A percentile compares a stretch with the other conserved stretches of the same genome.
Evolutionary conservation across 2,888 invertebrate species (phyloP).

Genomic region (Platycheirus albimanus): DNA sequence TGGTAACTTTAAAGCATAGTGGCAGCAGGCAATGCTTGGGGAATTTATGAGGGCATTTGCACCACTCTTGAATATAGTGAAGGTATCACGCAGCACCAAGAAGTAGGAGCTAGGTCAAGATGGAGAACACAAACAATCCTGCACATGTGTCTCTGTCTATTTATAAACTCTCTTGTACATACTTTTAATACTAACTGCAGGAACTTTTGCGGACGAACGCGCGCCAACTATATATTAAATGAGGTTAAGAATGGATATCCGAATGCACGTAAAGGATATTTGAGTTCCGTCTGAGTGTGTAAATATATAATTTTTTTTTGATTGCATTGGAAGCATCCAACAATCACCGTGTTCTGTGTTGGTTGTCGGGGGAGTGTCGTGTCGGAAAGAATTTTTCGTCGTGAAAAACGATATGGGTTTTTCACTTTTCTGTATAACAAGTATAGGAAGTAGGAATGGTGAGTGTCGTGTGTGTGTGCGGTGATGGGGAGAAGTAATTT

Average conservation of each 20-base stretch:
- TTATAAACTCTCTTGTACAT: background rate
- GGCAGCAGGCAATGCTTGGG: conserved; percentile 44
- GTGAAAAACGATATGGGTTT: background rate
- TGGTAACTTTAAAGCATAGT: conserved; percentile 58
- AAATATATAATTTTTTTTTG: conserved; percentile 10
- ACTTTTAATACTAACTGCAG: background rate
- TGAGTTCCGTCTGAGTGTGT: conserved; percentile 52
- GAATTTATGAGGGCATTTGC: conserved; percentile 62
- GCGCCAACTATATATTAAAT: conserved; percentile 10
- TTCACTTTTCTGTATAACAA: background rate
- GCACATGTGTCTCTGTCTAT: background rate
- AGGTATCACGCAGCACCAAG: conserved; percentile 23
- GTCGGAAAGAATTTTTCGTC: background rate
- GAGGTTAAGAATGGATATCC: conserved; percentile 31
- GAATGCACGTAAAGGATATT: conserved; percentile 43
- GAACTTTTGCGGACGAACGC: conserved; percentile 33
- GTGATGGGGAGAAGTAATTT: conserved; percentile 14
- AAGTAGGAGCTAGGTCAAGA: conserved; percentile 63
- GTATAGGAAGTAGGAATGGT: too few relatives aligned
- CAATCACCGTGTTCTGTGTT: conserved; percentile 13
- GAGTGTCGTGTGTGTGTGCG: too few relatives aligned
- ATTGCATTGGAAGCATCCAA: conserved; percentile 9
- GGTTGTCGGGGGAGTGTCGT: background rate
- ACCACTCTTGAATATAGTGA: conserved; percentile 21
- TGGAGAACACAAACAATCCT: conserved; percentile 10